Conservation (phyloP, 2,888 invertebrate species). For the Hypolimnas misippus region DNA sequence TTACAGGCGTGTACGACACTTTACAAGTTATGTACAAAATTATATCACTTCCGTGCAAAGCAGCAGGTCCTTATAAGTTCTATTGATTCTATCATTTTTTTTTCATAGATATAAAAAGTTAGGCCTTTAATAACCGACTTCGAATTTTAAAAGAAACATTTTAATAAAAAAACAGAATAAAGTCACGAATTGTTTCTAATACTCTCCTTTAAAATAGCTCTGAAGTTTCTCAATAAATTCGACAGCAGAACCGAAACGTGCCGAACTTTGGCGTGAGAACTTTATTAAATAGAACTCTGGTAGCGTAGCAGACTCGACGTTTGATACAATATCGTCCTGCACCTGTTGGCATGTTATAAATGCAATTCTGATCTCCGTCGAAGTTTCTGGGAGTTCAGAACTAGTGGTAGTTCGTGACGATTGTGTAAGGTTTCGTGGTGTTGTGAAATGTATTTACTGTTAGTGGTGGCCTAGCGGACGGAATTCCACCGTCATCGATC, state of each 20-base stretch:
- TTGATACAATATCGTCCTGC: constrained; percentile 26
- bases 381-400: constrained; percentile 18
- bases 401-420: constrained; percentile 15
- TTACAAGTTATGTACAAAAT: too few relatives aligned
- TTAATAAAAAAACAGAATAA: not conserved
- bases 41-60: too few relatives aligned
- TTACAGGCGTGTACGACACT: too few relatives aligned
- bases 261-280: constrained; percentile 13
- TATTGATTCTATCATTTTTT: too few relatives aligned
- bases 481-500: too few relatives aligned
- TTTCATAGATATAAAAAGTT: too few relatives aligned
- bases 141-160: too few relatives aligned
- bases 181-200: not conserved
- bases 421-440: not conserved
- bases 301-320: constrained; percentile 14
- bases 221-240: constrained; percentile 4
- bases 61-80: too few relatives aligned
- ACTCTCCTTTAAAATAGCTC: not conserved
- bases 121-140: too few relatives aligned
- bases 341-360: constrained; percentile 20
- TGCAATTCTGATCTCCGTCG: constrained; percentile 15
- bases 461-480: too few relatives aligned
- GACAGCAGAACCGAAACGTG: constrained; percentile 6
- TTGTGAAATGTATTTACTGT: not conserved
- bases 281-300: constrained; percentile 23